Conservation (phyloP, 2,888 invertebrate species). For the Megamerina dolium region DNA sequence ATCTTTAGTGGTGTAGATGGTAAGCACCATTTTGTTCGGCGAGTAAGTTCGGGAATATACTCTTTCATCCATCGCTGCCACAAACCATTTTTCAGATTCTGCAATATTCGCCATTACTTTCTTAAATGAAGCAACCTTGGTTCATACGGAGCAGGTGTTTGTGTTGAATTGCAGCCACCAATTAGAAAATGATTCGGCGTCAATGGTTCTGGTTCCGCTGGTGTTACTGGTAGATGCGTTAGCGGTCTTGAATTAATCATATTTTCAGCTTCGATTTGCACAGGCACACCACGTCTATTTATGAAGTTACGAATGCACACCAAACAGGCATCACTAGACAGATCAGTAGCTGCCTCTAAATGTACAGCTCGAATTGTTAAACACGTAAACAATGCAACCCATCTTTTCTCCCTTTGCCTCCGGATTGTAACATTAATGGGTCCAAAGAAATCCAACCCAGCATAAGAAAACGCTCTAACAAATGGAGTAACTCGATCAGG, state of each 20-base stretch:
- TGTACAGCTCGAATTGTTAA: conserved; percentile 10
- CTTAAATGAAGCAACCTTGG: background rate
- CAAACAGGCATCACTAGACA: conserved; percentile 15
- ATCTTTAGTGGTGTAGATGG: background rate
- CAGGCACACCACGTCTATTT: conserved; percentile 15
- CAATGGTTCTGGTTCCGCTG: conserved; percentile 11
- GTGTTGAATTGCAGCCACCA: background rate
- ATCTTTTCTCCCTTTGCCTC: conserved; percentile 1
- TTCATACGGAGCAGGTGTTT: too few species aligned
- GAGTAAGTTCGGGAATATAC: conserved; percentile 5
- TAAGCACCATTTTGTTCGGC: conserved; percentile 2
- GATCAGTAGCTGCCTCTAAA: conserved; percentile 11
- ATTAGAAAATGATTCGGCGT: conserved; percentile 12
- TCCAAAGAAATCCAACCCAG: background rate
- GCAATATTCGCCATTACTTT: conserved; percentile 3
- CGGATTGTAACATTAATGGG: conserved; percentile 3
- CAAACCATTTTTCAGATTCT: background rate
- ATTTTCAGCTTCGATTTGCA: conserved; percentile 14
- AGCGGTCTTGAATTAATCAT: conserved; percentile 16
- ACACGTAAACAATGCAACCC: background rate
- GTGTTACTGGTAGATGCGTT: conserved; percentile 14
- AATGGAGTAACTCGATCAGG: background rate
- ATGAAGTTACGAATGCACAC: conserved; percentile 18
- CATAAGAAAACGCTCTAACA: conserved; percentile 1
- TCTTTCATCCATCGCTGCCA: conserved; percentile 2